Percentiles rank a stretch among this genome's conserved stretches.
phyloP scores from a whole-genome alignment of 2,113 vertebrate genomes.

The Chinchilla lanigera region DNA sequence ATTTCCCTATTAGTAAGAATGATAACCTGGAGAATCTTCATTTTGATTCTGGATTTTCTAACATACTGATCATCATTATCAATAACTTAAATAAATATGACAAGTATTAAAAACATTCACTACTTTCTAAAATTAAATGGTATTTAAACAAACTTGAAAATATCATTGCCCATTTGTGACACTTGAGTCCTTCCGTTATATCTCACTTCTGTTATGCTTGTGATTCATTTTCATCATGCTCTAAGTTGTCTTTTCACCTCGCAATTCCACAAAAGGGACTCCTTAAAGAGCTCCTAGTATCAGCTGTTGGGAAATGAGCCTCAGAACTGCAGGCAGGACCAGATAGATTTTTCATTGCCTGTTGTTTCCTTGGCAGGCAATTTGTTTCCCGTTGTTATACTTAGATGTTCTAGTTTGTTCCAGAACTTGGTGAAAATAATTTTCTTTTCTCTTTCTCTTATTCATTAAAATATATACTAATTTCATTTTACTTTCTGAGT shows the following conservation, averaged over 20 bases:
- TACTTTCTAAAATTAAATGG: not conserved
- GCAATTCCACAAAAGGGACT: conserved; percentile 28
- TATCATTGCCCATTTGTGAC: not conserved
- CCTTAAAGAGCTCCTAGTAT: conserved; percentile 63
- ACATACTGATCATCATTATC: not conserved
- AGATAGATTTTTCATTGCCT: conserved; percentile 63
- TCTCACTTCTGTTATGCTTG: not conserved
- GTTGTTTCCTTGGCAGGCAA: conserved; percentile 63
- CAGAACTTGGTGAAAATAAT: conserved; percentile 28
- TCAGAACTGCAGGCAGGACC: conserved; percentile 45
- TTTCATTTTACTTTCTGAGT: conserved; percentile 4
- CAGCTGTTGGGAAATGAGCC: conserved; percentile 33
- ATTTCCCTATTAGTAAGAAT: not conserved
- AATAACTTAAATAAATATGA: not conserved
- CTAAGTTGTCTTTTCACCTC: conserved; percentile 47
- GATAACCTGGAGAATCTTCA: not conserved
- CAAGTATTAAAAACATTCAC: not conserved
- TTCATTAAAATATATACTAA: not conserved
- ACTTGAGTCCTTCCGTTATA: conserved; percentile 6
- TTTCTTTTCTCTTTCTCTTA: not conserved
- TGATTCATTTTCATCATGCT: conserved; percentile 36
- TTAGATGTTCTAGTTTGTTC: not conserved
- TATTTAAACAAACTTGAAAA: not conserved
- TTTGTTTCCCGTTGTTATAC: conserved; percentile 62
- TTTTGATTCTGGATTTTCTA: not conserved